These are phyloP conservation scores for Exephanes ischioxanthus DNA, from an alignment of 2,888 invertebrate genomes.

Conservation along the genomic window DNA sequence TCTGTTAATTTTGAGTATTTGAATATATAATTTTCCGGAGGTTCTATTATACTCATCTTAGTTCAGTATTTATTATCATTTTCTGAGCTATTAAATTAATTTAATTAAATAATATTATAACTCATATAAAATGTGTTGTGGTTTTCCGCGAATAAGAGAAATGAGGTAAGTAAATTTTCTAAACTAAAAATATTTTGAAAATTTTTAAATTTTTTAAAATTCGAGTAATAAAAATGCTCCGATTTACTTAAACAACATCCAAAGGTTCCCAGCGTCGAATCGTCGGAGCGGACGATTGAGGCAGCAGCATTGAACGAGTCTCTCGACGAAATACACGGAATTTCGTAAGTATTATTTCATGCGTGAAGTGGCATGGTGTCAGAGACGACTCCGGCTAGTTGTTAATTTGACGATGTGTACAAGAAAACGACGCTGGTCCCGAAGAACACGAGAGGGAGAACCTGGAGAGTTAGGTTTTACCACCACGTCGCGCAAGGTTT, in stretches of 20 bases:
- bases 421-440: slow-evolving; percentile 14
- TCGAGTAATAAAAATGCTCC: neutral
- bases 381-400: slow-evolving; percentile 18
- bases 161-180: too few species aligned
- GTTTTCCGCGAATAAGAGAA: too few species aligned
- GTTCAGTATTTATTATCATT: too few species aligned
- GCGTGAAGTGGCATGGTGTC: slow-evolving; percentile 48
- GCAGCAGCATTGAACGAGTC: neutral
- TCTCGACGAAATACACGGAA: slow-evolving; percentile 18
- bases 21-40: too few species aligned
- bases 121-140: too few species aligned
- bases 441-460: slow-evolving; percentile 65
- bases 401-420: slow-evolving; percentile 54
- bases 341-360: slow-evolving; percentile 42
- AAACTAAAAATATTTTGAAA: too few species aligned
- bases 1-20: too few species aligned
- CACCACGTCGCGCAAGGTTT: slow-evolving; percentile 56
- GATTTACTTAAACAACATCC: neutral
- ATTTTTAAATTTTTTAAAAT: neutral
- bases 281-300: neutral
- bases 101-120: too few species aligned
- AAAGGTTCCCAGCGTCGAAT: neutral
- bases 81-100: too few species aligned
- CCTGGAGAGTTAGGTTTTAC: slow-evolving; percentile 37
- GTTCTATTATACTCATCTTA: too few species aligned